Conservation (phyloP, 2,888 invertebrate genomes). For the Ceraclea dissimilis region DNA sequence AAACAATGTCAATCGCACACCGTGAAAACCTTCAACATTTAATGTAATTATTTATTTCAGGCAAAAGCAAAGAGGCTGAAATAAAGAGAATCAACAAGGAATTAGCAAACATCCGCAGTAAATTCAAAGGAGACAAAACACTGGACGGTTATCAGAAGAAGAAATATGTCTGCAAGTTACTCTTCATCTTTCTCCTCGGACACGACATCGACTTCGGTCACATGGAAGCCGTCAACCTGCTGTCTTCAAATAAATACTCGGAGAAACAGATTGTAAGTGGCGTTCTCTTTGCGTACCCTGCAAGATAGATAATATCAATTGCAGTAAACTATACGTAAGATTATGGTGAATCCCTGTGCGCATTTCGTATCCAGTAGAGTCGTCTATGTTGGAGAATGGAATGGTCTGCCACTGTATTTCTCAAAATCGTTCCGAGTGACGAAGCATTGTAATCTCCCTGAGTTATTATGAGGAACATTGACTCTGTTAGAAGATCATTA, state of each 20-base stretch:
- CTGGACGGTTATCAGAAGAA: conserved; percentile 99
- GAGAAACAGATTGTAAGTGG: conserved; percentile 98
- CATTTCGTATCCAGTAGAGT: too few relatives aligned
- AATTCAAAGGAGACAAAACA: conserved; percentile 99
- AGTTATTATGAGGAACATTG: too few relatives aligned
- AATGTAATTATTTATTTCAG: conserved; percentile 41
- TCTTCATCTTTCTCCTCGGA: conserved; percentile 98
- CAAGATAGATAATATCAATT: too few relatives aligned
- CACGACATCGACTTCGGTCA: conserved; percentile 99
- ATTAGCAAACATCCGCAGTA: conserved; percentile 96
- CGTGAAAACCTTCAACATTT: neutral
- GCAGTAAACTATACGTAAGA: too few relatives aligned
- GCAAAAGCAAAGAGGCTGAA: conserved; percentile 99
- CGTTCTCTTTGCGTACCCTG: too few relatives aligned
- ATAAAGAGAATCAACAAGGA: conserved; percentile 99
- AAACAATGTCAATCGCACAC: too few relatives aligned
- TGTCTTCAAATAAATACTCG: conserved; percentile 99
- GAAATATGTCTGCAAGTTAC: conserved; percentile 99
- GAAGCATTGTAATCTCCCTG: too few relatives aligned
- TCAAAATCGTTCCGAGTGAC: too few relatives aligned
- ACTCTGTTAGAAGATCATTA: too few relatives aligned
- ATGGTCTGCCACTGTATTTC: too few relatives aligned
- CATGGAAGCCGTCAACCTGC: conserved; percentile 99
- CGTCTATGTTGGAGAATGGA: too few relatives aligned
- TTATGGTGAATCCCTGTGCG: too few relatives aligned